Evolutionary conservation across 2,113 vertebrate genomes (phyloP).

Genomic region (Acrocephalus arundinaceus): DNA sequence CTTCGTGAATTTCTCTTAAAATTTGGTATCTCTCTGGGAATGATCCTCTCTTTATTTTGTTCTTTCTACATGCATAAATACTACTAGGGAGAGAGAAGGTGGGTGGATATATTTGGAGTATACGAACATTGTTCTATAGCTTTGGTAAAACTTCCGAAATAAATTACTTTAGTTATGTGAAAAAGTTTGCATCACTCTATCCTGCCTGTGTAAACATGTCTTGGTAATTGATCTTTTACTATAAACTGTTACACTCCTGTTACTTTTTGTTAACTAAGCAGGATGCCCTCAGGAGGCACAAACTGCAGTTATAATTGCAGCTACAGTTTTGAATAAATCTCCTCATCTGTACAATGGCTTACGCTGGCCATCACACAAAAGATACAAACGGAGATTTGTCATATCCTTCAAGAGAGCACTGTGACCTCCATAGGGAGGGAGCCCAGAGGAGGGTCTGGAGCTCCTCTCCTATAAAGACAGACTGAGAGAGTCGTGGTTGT

Average conservation of each 20-base stretch:
- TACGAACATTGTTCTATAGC: not conserved
- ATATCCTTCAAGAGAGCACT: not conserved
- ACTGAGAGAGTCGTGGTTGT: not conserved
- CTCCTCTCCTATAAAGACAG: not conserved
- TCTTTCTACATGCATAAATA: not conserved
- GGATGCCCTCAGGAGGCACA: not conserved
- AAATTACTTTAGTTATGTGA: not conserved
- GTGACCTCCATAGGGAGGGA: accelerated
- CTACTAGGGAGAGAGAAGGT: not conserved
- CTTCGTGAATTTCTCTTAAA: not conserved
- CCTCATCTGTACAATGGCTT: not conserved
- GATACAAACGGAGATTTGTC: not conserved
- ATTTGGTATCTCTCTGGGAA: not conserved
- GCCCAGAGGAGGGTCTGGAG: not conserved
- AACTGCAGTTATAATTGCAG: not conserved
- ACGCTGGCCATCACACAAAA: not conserved
- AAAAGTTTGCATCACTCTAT: not conserved
- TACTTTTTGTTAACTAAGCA: not conserved
- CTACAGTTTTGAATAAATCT: not conserved
- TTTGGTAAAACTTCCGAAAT: not conserved
- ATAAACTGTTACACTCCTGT: not conserved
- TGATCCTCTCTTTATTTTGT: not conserved
- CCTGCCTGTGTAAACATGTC: not conserved
- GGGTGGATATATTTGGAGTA: not conserved
- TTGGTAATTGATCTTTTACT: not conserved